Conservation (phyloP, 2,888 invertebrate species). For the Eumerus sabulonum region DNA sequence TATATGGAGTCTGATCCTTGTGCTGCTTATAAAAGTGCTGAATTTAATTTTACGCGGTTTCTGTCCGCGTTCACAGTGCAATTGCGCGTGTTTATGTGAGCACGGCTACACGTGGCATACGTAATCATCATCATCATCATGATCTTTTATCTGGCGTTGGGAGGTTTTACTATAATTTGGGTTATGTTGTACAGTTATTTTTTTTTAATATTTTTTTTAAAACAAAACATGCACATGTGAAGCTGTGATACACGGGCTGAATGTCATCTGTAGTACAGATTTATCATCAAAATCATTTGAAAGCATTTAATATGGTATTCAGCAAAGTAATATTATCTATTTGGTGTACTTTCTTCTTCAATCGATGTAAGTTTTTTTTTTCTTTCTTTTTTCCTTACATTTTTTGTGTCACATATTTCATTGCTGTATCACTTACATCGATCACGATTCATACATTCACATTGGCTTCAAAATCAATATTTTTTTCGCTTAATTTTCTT, state of each 20-base stretch:
- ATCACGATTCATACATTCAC: conserved; percentile 41
- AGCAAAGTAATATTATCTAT: conserved; percentile 38
- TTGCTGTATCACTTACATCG: conserved; percentile 45
- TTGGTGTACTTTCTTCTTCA: conserved; percentile 52
- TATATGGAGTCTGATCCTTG: conserved; percentile 70
- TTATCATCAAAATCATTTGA: conserved; percentile 25
- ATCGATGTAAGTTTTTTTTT: conserved; percentile 59
- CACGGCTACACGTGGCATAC: conserved; percentile 56
- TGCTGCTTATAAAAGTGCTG: conserved; percentile 71
- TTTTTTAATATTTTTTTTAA: conserved; percentile 3
- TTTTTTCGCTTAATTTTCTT: too few relatives aligned
- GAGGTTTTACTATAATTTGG: conserved; percentile 7
- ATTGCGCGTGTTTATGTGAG: conserved; percentile 64
- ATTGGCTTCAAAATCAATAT: conserved; percentile 20
- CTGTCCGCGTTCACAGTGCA: conserved; percentile 52
- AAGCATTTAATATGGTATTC: conserved; percentile 41
- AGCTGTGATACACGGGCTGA: conserved; percentile 43
- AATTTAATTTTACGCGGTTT: conserved; percentile 65
- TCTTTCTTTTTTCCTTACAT: conserved; percentile 19
- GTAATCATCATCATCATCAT: conserved; percentile 55
- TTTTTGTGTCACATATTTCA: conserved; percentile 22
- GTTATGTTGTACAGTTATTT: too few relatives aligned
- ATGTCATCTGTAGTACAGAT: conserved; percentile 13
- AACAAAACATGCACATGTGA: conserved; percentile 33
- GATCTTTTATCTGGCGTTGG: conserved; percentile 2